Evolutionary conservation across 2,888 invertebrate genomes (phyloP).

Genomic region (Ferrisia virgata): DNA sequence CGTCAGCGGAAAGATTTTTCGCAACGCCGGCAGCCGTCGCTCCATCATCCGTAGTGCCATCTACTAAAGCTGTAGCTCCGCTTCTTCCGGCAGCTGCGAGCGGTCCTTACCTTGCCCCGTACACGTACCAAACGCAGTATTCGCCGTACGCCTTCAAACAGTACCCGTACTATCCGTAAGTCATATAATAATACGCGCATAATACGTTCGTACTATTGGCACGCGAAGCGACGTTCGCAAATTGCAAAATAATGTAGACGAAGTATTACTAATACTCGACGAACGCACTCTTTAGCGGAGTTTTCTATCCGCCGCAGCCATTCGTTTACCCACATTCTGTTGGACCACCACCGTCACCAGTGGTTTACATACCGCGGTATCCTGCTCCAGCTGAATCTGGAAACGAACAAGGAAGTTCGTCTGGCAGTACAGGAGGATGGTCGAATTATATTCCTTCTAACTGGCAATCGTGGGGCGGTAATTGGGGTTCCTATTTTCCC

Average conservation of each 20-base stretch:
- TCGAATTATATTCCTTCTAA: not conserved
- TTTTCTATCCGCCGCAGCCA: conserved; percentile 18
- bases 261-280: not conserved
- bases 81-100: not conserved
- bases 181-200: not conserved
- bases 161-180: conserved; percentile 38
- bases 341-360: not conserved
- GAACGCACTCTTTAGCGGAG: not conserved
- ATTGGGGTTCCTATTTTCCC: not conserved
- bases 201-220: not conserved
- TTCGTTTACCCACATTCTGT: not conserved
- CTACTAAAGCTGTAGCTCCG: not conserved
- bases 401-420: conserved; percentile 9
- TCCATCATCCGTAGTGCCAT: not conserved
- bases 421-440: not conserved
- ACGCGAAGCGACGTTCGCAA: not conserved
- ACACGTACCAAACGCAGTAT: not conserved
- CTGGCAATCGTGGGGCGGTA: not conserved
- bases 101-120: not conserved
- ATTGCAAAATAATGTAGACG: not conserved
- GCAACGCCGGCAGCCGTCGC: not conserved
- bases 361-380: not conserved
- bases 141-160: not conserved
- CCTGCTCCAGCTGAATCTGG: not conserved
- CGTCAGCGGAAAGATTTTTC: not conserved